Conservation (phyloP, 2,113 vertebrate genomes). For the Dromaius novaehollandiae region DNA sequence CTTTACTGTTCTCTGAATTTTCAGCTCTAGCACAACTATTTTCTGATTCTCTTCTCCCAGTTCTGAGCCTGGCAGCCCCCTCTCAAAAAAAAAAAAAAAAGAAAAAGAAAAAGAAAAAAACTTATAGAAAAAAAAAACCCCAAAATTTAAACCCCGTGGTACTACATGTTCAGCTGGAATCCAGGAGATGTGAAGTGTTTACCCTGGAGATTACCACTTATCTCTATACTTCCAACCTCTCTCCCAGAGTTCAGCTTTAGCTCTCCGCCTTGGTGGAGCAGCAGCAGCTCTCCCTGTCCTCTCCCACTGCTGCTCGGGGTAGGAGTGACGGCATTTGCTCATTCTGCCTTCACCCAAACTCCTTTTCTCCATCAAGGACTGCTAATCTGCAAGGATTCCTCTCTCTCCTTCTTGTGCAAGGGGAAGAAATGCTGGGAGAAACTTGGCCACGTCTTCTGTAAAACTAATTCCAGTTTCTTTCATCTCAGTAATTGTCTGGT, state of each 20-base stretch:
- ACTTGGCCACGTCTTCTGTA: not conserved
- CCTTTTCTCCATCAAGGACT: not conserved
- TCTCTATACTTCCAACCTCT: not conserved
- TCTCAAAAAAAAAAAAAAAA: not conserved
- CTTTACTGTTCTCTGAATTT: not conserved
- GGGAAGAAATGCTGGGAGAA: not conserved
- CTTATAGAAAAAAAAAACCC: not conserved
- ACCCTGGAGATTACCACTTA: not conserved
- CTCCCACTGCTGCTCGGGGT: not conserved
- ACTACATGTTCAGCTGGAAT: not conserved
- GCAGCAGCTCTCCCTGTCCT: not conserved
- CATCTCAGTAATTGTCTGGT: conserved; percentile 12
- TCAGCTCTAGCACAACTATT: not conserved
- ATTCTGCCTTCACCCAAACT: not conserved
- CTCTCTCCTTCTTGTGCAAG: not conserved
- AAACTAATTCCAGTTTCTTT: not conserved
- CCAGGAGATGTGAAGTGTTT: not conserved
- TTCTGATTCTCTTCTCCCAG: not conserved
- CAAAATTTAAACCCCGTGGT: not conserved
- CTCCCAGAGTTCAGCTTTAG: not conserved
- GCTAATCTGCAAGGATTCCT: not conserved
- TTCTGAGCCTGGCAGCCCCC: not conserved
- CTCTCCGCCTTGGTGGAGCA: not conserved
- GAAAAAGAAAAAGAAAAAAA: not conserved
- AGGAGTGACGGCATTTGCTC: not conserved